phyloP scores from a whole-genome alignment of 1,140 invertebrate genomes.

The Bactericera cockerelli region DNA sequence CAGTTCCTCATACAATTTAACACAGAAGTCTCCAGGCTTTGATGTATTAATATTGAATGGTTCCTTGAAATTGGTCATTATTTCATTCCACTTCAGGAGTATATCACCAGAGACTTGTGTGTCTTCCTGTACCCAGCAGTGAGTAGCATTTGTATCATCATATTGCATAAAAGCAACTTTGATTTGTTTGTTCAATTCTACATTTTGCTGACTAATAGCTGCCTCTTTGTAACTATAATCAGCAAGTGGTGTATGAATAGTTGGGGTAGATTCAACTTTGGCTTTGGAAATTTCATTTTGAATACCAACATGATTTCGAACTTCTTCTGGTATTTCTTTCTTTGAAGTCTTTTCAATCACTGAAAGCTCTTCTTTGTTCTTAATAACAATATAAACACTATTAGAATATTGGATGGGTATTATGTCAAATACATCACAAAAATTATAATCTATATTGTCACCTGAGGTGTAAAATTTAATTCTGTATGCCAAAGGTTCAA shows the following conservation, averaged over 20 bases:
- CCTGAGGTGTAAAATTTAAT: background rate
- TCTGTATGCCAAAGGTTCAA: background rate
- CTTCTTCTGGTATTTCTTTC: background rate
- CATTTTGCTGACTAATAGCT: background rate
- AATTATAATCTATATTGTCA: background rate
- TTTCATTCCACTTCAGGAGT: background rate
- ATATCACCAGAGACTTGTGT: background rate
- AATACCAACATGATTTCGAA: background rate
- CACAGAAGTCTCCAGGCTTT: background rate
- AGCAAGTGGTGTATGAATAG: no score
- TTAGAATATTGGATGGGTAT: background rate
- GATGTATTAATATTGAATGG: background rate
- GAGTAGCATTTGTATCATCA: background rate
- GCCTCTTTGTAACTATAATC: background rate
- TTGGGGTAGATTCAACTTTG: no score
- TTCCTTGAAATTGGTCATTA: background rate
- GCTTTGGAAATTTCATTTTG: no score
- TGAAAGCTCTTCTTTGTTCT: no score
- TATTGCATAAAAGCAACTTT: background rate
- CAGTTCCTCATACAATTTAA: background rate
- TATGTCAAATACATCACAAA: background rate
- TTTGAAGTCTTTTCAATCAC: no score
- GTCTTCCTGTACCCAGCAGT: background rate
- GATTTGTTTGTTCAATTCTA: background rate
- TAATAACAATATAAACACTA: background rate